Percentiles rank a stretch among this genome's conserved stretches.
phyloP scores from a whole-genome alignment of 2,888 invertebrate genomes.

The Zonitis immaculata region DNA sequence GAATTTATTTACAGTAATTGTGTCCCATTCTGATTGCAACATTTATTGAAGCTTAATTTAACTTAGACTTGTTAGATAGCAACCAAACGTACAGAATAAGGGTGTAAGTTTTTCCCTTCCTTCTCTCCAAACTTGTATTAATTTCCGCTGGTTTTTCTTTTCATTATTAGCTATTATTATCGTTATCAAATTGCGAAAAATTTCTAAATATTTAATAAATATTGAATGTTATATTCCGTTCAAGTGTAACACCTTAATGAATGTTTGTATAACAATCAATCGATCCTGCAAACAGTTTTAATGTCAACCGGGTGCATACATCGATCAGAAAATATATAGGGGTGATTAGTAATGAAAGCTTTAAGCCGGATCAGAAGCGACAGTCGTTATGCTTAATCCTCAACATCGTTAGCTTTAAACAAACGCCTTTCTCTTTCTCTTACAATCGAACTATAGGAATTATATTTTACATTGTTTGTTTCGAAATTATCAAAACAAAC shows the following conservation, averaged over 20 bases:
- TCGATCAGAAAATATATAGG: not conserved
- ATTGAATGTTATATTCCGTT: too few species aligned
- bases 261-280: not conserved
- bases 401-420: not conserved
- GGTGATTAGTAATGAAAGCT: constrained; percentile 6
- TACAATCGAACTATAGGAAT: not conserved
- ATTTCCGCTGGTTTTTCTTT: too few species aligned
- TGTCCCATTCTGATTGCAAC: constrained; percentile 36
- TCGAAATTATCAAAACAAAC: not conserved
- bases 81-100: too few species aligned
- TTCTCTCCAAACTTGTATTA: not conserved
- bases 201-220: too few species aligned
- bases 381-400: constrained; percentile 1
- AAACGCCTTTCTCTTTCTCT: not conserved
- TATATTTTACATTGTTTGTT: too few species aligned
- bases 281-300: constrained; percentile 6
- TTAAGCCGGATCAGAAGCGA: not conserved
- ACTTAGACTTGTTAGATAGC: constrained; percentile 24
- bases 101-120: too few species aligned
- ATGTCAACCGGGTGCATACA: constrained; percentile 4
- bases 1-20: constrained; percentile 40
- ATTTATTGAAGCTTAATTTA: constrained; percentile 35
- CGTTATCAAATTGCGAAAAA: too few species aligned
- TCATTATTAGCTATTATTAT: too few species aligned
- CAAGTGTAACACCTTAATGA: not conserved